A percentile compares a stretch with the other conserved stretches of the same genome.
These are phyloP conservation scores for Smithornis capensis DNA, from an alignment of 2,113 vertebrate species.

Conservation along the genomic window DNA sequence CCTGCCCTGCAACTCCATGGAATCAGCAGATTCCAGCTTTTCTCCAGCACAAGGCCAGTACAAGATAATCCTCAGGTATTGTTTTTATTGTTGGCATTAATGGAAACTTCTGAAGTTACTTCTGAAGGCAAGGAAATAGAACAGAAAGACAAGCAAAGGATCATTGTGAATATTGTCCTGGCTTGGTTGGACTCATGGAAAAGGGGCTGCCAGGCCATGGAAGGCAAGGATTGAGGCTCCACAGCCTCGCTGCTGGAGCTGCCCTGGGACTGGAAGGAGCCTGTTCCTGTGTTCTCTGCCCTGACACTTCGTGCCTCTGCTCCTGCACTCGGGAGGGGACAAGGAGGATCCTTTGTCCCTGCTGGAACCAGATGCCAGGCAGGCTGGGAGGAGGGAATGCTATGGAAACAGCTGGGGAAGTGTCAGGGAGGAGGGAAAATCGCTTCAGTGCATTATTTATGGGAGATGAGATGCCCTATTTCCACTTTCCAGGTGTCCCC, in stretches of 20 bases:
- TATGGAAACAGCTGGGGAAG: background rate
- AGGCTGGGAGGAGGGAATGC: background rate
- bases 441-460: background rate
- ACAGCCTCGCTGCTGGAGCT: no score
- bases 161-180: background rate
- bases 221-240: background rate
- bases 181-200: background rate
- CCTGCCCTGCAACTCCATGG: background rate
- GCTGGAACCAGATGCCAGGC: background rate
- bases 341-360: background rate
- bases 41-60: background rate
- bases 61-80: background rate
- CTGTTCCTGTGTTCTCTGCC: background rate
- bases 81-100: background rate
- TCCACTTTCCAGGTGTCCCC: background rate
- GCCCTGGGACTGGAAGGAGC: background rate
- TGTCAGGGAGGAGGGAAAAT: background rate
- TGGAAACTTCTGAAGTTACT: background rate
- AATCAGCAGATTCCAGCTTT: background rate
- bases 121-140: background rate
- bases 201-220: background rate
- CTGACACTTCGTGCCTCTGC: background rate
- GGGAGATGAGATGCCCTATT: background rate
- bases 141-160: background rate
- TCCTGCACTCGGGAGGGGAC: fast-evolving